phyloP scores from a whole-genome alignment of 37 sponge, comb jelly and placozoan species.

The Sycon ciliatum region DNA sequence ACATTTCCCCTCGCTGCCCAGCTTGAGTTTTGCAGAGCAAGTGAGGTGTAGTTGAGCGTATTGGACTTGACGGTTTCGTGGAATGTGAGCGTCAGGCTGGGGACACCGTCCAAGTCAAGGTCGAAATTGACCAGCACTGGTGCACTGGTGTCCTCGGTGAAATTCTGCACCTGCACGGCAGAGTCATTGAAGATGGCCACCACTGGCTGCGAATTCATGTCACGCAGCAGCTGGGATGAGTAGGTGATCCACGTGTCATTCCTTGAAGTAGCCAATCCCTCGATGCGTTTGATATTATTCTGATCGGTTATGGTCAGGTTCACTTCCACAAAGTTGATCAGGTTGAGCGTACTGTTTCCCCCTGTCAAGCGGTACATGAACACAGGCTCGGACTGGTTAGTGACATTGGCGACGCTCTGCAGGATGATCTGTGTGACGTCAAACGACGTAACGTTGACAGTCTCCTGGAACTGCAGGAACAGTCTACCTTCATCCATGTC shows the following conservation, averaged over 20 bases:
- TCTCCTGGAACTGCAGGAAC: slow-evolving; percentile 18
- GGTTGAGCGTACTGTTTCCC: not conserved
- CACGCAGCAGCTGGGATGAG: slow-evolving; percentile 32
- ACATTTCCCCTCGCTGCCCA: too few relatives aligned
- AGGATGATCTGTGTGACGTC: slow-evolving; percentile 34
- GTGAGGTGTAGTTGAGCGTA: not conserved
- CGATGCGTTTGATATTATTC: slow-evolving; percentile 12
- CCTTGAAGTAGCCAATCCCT: slow-evolving; percentile 37
- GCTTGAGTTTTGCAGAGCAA: not conserved
- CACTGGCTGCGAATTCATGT: slow-evolving; percentile 15
- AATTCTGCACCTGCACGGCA: not conserved
- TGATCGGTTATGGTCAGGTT: slow-evolving; percentile 31
- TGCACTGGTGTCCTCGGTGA: slow-evolving; percentile 28
- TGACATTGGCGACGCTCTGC: slow-evolving; percentile 33
- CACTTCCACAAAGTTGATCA: slow-evolving; percentile 18
- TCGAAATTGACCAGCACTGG: slow-evolving; percentile 50
- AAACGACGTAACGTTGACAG: slow-evolving; percentile 1
- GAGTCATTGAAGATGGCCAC: slow-evolving; percentile 5
- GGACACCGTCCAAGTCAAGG: slow-evolving; percentile 48
- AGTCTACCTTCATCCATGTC: slow-evolving; percentile 23
- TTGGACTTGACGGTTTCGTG: not conserved
- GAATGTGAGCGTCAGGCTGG: slow-evolving; percentile 38
- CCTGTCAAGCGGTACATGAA: not conserved
- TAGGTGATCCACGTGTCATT: slow-evolving; percentile 44
- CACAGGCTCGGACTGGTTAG: slow-evolving; percentile 23